Conservation (phyloP, 2,113 vertebrate genomes). For the Neodon shergylaensis region DNA sequence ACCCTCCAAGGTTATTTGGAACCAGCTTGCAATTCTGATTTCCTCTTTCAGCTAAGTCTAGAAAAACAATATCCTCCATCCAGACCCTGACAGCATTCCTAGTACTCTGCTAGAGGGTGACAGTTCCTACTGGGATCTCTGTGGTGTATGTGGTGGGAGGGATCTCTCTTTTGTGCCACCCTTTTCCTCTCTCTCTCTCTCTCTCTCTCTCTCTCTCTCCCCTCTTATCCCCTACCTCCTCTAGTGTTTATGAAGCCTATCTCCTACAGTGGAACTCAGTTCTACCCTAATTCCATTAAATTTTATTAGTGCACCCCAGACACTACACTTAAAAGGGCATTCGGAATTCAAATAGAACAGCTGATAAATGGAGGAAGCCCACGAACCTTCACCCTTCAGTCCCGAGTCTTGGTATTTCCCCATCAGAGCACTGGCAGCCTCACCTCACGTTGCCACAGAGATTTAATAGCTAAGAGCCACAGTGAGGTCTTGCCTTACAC, state of each 20-base stretch:
- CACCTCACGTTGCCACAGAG: conserved; percentile 55
- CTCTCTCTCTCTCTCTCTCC: neutral
- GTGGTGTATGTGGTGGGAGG: neutral
- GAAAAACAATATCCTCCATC: neutral
- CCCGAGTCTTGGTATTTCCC: conserved; percentile 52
- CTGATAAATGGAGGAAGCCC: conserved; percentile 40
- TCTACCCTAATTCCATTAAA: conserved; percentile 60
- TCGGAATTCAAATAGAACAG: conserved; percentile 56
- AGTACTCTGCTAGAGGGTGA: neutral
- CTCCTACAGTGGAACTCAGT: neutral
- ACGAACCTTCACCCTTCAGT: conserved; percentile 33
- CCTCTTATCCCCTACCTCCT: neutral
- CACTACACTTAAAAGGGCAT: neutral
- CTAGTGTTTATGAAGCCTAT: conserved; percentile 51
- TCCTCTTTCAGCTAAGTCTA: neutral
- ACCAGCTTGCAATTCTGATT: neutral
- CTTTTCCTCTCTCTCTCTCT: neutral
- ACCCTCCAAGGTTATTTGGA: conserved; percentile 37
- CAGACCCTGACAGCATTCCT: neutral
- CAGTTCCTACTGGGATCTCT: neutral
- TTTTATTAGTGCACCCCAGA: conserved; percentile 36
- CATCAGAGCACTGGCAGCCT: conserved; percentile 57
- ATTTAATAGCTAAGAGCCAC: conserved; percentile 75
- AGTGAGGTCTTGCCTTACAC: conserved; percentile 73
- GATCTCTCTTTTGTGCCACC: neutral